phyloP scores from a whole-genome alignment of 2,797 vertebrate species.

The Aphelocoma californica region DNA sequence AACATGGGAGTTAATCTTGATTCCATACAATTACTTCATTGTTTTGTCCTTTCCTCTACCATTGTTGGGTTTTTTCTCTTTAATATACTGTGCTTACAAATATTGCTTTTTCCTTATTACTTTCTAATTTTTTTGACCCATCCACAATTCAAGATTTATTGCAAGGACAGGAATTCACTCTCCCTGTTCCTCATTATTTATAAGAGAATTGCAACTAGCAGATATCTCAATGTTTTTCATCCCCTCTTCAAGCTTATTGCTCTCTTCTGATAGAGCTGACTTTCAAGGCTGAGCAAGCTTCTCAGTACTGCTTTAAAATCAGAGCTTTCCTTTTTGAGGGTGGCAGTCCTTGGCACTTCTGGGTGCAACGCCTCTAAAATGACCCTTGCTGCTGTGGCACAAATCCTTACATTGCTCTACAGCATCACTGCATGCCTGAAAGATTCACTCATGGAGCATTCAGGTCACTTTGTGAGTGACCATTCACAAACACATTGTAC shows the following conservation, averaged over 20 bases:
- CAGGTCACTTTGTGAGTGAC: not conserved
- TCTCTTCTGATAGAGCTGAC: not conserved
- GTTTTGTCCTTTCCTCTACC: not conserved
- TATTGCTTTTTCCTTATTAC: not conserved
- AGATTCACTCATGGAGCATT: not conserved
- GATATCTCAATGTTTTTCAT: not conserved
- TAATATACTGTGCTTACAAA: not conserved
- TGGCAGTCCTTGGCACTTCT: not conserved
- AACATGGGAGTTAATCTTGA: not conserved
- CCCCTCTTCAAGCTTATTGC: not conserved
- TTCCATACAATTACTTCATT: not conserved
- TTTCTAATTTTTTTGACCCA: not conserved
- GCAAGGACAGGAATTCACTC: not conserved
- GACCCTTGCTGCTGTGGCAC: not conserved
- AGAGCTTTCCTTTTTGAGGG: not conserved
- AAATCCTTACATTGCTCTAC: not conserved
- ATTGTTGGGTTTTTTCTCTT: accelerated
- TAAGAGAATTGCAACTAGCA: not conserved
- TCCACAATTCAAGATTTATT: not conserved
- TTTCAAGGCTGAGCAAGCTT: not conserved
- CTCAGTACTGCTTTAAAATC: not conserved
- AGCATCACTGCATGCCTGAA: not conserved
- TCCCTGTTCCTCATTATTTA: not conserved
- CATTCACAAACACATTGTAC: not conserved
- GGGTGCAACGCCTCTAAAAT: not conserved